Evolutionary conservation across 2,113 vertebrate genomes (phyloP).

Genomic region (Parotia lawesii): DNA sequence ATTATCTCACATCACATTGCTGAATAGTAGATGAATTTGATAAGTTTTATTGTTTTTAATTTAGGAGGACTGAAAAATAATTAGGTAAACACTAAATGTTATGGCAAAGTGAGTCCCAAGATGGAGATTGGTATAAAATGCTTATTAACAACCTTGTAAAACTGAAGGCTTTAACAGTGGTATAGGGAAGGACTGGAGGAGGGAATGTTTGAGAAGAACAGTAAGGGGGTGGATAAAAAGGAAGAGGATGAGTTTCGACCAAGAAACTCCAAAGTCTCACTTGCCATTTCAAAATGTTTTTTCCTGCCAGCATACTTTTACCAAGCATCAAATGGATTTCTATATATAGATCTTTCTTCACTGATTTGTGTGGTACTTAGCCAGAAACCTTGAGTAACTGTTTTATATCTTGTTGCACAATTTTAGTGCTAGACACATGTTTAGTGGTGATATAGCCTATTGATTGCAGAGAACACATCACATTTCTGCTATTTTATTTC

Average conservation of each 20-base stretch:
- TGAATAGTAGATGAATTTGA: background rate
- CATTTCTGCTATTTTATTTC: background rate
- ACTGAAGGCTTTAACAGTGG: background rate
- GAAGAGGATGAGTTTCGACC: background rate
- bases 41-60: background rate
- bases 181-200: background rate
- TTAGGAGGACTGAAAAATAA: background rate
- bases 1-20: background rate
- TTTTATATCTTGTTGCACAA: background rate
- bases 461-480: background rate
- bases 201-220: background rate
- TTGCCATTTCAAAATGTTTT: background rate
- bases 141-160: background rate
- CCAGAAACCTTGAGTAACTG: background rate
- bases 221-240: background rate
- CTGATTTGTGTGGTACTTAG: background rate
- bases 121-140: background rate
- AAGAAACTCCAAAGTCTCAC: background rate
- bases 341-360: background rate
- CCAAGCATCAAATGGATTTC: background rate
- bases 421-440: background rate
- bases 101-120: background rate
- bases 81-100: background rate
- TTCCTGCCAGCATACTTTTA: background rate
- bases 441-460: background rate